Base-by-base conservation (phyloP, 2,113 vertebrate genomes). In the Xiphias gladius region DNA sequence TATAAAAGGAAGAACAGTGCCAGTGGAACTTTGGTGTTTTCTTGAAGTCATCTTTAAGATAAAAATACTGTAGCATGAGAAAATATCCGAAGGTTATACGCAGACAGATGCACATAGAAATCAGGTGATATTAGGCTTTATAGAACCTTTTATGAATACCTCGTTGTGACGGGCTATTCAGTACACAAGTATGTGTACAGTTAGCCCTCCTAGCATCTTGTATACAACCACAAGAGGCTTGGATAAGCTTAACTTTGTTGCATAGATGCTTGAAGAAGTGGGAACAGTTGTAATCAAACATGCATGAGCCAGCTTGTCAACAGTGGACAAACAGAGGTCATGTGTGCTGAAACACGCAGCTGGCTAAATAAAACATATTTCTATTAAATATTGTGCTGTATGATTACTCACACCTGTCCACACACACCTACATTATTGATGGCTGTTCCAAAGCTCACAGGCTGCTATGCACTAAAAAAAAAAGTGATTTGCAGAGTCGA, bases 351-450 rank as follows among this genome's bases (percentile, higher is more conserved):
- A 59, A 79, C 78, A 77, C 67, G 85, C 71, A 30, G 10, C 61
- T 55, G 52, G 14, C 20, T 91, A 72, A 90, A 93, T 88, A 91
- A 92, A 88, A 64, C 71, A 93, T 70, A 59, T 80, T 84, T 83
- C 80, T 83, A 86, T 90, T 87, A 86, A 86, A 85, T 77, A 87
- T 81, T 58, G 35, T 72, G 58, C 84, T 87, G 37, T 55, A 55
- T 62, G 35, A 67, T 67, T 52, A 39, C 57, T 85, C 71, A 88
- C 69, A 90, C 59, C 52, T 82, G 54, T 20, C 50, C 4, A 43
- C 62, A 41, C 63, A 48, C 65, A 16, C 43, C 75, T 89, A 7
- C 41, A 88, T 89, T 79, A 88, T 87, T 91, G 24, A 93, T 88
- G 41, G 46, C 13, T 52, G 57, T 80, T 54, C 70, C 50, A 28